These are phyloP conservation scores for Muscidifurax raptorellus DNA, from an alignment of 1,140 invertebrate species.

Conservation along the genomic window DNA sequence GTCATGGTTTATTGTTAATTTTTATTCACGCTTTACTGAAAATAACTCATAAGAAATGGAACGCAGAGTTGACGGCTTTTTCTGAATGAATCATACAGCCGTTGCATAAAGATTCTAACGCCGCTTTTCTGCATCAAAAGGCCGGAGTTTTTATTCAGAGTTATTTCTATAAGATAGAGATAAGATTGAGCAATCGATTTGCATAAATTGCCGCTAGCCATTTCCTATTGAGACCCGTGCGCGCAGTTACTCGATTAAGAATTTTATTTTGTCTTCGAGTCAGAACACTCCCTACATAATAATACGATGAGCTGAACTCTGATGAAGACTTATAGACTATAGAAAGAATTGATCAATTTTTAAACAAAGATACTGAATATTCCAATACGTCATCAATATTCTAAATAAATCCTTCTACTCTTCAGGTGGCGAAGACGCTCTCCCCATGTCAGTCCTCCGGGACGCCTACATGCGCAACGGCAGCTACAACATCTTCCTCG, in stretches of 20 bases:
- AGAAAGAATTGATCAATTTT: too few species aligned
- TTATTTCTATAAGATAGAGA: background rate
- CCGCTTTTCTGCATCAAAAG: too few species aligned
- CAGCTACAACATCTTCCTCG: conserved; percentile 84
- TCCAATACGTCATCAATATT: too few species aligned
- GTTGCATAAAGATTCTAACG: background rate
- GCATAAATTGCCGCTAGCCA: background rate
- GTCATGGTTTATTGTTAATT: background rate
- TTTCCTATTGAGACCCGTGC: background rate
- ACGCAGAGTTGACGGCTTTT: background rate
- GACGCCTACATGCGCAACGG: conserved; percentile 83
- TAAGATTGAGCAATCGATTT: conserved; percentile 1
- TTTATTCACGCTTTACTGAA: background rate
- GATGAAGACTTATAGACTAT: too few species aligned
- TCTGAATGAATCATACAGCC: background rate
- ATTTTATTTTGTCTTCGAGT: background rate
- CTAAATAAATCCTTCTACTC: too few species aligned
- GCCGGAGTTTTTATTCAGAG: background rate
- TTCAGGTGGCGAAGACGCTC: conserved; percentile 78
- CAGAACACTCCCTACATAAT: background rate
- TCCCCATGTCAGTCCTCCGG: conserved; percentile 81
- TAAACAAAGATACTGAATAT: too few species aligned
- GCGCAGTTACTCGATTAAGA: background rate
- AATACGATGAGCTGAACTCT: background rate
- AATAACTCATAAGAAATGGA: background rate